Percentiles rank a stretch among this genome's conserved stretches.
Evolutionary conservation across 2,888 invertebrate species (phyloP).

Genomic region (Tineola bisselliella): DNA sequence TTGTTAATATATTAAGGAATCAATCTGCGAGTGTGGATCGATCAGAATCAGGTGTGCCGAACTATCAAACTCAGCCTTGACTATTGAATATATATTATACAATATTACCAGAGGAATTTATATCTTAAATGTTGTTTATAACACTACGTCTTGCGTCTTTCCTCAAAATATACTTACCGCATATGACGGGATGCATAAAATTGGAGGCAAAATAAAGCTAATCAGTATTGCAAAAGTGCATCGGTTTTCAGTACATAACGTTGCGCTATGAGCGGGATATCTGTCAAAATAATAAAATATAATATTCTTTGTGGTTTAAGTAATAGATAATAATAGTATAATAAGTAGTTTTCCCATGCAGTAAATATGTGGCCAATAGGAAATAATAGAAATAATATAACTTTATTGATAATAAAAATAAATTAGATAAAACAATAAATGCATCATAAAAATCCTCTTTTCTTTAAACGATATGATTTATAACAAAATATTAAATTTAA

Average conservation of each 20-base stretch:
- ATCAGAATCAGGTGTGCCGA: constrained; percentile 1
- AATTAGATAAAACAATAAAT: too few relatives aligned
- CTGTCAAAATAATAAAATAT: constrained; percentile 21
- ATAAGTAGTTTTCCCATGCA: too few relatives aligned
- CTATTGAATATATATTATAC: background rate
- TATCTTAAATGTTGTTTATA: too few relatives aligned
- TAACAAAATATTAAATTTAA: too few relatives aligned
- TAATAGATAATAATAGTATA: too few relatives aligned
- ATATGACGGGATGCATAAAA: constrained; percentile 87
- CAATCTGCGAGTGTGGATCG: constrained; percentile 1
- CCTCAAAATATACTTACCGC: constrained; percentile 68
- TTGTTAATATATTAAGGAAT: background rate
- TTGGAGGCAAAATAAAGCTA: constrained; percentile 79
- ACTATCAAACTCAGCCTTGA: background rate
- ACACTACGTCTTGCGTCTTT: too few relatives aligned
- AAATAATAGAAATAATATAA: too few relatives aligned
- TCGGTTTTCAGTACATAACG: constrained; percentile 77
- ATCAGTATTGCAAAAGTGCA: constrained; percentile 79
- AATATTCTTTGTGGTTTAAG: too few relatives aligned
- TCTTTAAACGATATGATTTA: too few relatives aligned
- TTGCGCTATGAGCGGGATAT: constrained; percentile 39
- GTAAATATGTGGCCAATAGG: too few relatives aligned
- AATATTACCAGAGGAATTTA: background rate
- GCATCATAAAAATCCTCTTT: too few relatives aligned
- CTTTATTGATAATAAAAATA: too few relatives aligned